Base-by-base conservation (phyloP, 2,113 vertebrate species). In the Toxostoma redivivum region DNA sequence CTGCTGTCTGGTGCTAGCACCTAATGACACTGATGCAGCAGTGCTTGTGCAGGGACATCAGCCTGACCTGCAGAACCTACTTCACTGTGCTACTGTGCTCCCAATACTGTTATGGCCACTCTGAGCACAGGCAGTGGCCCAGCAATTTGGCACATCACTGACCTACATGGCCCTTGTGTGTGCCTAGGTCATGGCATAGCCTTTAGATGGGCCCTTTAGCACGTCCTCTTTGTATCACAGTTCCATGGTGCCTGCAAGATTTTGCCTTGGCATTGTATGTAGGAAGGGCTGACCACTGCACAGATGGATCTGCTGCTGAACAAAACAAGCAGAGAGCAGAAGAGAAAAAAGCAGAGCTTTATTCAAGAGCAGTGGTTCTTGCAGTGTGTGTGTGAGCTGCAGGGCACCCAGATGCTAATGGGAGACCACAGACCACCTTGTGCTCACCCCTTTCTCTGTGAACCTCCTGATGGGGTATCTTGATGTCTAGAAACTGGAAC, bases 121-220 rank as follows among this genome's bases (percentile, higher is more conserved):
- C 22, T 12, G 13, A 83, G 24, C 37, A 22, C 7, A 15, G 2
- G 27, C 9, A 16, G 31, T 13, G 60, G 8, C n/a, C 35, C 62
- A 77, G 16, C 0, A 2, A 27, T 53, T 33, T 57, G 22, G 22
- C 35, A 20, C 22, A 31, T 57, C 8, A 1, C 28, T n/a, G 4
- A 76, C 67, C 8, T 13, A 27, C 19, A 3, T 5, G 24, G 40
- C 15, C 19, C 16, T 22, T 16, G 27, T 8, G 40, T 24, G 40
- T 33, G 13, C 64, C 62, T 15, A 5, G 8, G 53, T 18, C 38
- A 51, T 0, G 0, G 21, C 0, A 0, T 2, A 37, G 54, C 31
- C 54, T 57, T 89, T 30, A 35, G 56, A 16, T 2, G 14, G 33
- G 7, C 3, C 22, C 33, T 35, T 60, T 38, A 24, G 16, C 11